Percentiles rank a stretch among this genome's conserved stretches.
These are phyloP conservation scores for Tenthredo scrophulariae DNA, from an alignment of 2,888 invertebrate genomes.

Conservation along the genomic window DNA sequence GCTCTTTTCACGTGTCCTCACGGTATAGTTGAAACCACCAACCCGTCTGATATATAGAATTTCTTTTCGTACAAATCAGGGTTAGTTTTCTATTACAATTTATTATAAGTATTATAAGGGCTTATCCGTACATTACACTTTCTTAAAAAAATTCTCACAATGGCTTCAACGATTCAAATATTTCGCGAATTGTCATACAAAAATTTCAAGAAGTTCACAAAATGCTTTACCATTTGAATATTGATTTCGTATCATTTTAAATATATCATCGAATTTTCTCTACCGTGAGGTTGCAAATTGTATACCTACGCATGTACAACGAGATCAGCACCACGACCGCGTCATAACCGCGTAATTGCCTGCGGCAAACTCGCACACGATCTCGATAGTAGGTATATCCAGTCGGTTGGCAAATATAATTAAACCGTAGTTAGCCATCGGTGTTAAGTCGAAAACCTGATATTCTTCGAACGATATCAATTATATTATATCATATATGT, in stretches of 20 bases:
- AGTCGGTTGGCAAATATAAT: conserved; percentile 46
- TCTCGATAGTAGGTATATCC: not conserved
- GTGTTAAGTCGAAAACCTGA: conserved; percentile 46
- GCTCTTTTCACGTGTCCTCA: too few relatives aligned
- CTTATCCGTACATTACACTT: not conserved
- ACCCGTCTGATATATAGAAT: too few relatives aligned
- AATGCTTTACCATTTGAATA: not conserved
- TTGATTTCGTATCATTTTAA: not conserved
- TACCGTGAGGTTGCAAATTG: not conserved
- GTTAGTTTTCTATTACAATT: too few relatives aligned
- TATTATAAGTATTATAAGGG: too few relatives aligned
- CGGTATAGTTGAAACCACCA: too few relatives aligned
- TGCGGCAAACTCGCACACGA: conserved; percentile 17
- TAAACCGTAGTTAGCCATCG: conserved; percentile 39
- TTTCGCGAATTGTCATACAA: not conserved
- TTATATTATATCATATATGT: conserved; percentile 12
- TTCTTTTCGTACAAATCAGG: too few relatives aligned
- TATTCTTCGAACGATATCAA: conserved; percentile 29
- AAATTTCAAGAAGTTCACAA: not conserved
- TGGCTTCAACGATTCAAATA: not conserved
- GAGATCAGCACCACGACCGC: not conserved
- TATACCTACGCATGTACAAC: not conserved
- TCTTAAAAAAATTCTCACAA: not conserved
- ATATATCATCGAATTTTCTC: not conserved
- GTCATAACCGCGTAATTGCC: conserved; percentile 19